These are phyloP conservation scores for Hydraecia micacea DNA, from an alignment of 2,888 invertebrate genomes.

Conservation along the genomic window DNA sequence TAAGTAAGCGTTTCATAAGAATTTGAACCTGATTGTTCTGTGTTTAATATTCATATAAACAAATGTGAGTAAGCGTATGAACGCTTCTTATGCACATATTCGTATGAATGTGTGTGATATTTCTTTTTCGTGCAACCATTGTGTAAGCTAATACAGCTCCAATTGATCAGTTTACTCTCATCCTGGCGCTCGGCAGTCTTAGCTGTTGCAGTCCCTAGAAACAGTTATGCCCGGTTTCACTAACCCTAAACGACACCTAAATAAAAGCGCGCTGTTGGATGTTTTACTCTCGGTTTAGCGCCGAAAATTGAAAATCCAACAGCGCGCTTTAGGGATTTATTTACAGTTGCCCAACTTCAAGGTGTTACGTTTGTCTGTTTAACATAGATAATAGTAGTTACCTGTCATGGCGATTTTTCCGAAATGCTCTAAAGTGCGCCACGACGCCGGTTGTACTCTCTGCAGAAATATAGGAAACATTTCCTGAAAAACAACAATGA, in stretches of 20 bases:
- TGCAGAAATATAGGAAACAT: conserved; percentile 70
- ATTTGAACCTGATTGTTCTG: background rate
- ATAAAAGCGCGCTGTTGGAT: background rate
- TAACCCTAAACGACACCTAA: background rate
- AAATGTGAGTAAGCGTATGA: background rate
- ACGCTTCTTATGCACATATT: too few species aligned
- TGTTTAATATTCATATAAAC: background rate
- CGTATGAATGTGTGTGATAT: background rate
- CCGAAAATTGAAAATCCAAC: background rate
- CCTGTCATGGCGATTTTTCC: conserved; percentile 80
- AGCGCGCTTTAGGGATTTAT: background rate
- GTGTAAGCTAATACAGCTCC: background rate
- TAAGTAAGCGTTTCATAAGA: background rate
- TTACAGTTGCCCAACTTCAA: background rate
- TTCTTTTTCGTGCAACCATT: background rate
- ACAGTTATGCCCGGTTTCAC: background rate
- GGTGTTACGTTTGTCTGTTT: background rate
- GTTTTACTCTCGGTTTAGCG: too few species aligned
- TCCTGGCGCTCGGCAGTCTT: too few species aligned
- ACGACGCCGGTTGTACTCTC: conserved; percentile 77
- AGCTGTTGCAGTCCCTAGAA: background rate
- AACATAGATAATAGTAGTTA: conserved; percentile 43
- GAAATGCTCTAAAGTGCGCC: conserved; percentile 78
- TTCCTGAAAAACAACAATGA: conserved; percentile 73
- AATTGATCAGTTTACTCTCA: background rate